A percentile compares a stretch with the other conserved stretches of the same genome.
Evolutionary conservation across 1,140 invertebrate genomes (phyloP).

Genomic region (Panulirus ornatus): DNA sequence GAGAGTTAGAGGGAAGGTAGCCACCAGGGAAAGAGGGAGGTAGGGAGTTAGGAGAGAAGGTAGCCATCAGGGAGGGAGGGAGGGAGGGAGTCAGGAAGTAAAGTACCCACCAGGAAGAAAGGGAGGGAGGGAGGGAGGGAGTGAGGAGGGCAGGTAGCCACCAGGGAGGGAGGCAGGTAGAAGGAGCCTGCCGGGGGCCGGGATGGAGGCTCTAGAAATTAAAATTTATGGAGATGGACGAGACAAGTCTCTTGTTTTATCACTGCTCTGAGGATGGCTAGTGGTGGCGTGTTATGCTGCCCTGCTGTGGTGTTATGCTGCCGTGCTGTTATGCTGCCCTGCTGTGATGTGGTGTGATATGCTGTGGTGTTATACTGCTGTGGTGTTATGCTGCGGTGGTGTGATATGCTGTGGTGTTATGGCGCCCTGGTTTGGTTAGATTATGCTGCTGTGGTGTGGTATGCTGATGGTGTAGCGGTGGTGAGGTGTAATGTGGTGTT

Average conservation of each 20-base stretch:
- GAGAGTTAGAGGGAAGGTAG: background rate
- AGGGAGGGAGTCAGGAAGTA: background rate
- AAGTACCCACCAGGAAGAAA: background rate
- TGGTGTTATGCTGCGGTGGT: too few relatives aligned
- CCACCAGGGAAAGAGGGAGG: background rate
- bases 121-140: background rate
- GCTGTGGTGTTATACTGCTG: too few relatives aligned
- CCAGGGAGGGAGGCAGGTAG: background rate
- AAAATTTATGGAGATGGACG: slow-evolving; percentile 7
- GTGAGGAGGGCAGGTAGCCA: background rate
- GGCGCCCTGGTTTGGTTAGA: too few relatives aligned
- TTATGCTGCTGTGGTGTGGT: too few relatives aligned
- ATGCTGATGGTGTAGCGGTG: too few relatives aligned
- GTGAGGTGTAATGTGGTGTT: too few relatives aligned
- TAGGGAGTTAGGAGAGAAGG: background rate
- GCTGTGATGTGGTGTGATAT: too few relatives aligned
- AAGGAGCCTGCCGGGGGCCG: background rate
- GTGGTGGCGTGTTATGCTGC: background rate
- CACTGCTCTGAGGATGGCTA: background rate
- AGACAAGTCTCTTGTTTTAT: background rate
- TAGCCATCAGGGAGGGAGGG: background rate
- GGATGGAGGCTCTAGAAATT: background rate
- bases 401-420: too few relatives aligned
- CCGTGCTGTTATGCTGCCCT: too few relatives aligned
- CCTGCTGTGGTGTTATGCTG: background rate